Evolutionary conservation across 2,113 vertebrate genomes (phyloP), one percentile per base, ranked within the genome.

Genomic region (Peromyscus polionotus): DNA sequence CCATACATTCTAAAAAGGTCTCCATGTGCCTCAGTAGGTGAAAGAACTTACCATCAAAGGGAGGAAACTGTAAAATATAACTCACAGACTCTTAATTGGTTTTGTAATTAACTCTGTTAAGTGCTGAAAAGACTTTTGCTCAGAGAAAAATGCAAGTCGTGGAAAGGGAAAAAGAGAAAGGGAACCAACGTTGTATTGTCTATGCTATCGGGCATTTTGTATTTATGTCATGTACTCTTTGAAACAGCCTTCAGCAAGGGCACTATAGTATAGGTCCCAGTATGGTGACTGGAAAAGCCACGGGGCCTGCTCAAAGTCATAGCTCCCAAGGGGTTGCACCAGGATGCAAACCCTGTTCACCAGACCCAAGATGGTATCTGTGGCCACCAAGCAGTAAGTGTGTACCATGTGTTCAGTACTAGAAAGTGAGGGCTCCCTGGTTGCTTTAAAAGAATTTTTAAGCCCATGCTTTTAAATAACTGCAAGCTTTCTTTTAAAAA

Each of bases 91-190:
- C 80, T 92, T 91, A 68, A 76, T 93, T 76, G 94, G 75, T 88
- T 84, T 85, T 87, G 31, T 61, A 96, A 95, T 93, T 89, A 92
- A 91, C 91, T 94, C 59, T 93, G 61, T 57, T 68, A 92, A 95
- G 61, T 83, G 57, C 83, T 70, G 39, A 87, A 54, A 68, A 93
- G 87, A 87, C 54, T 93, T 97, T 89, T 77, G 31, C 83, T 91
- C 73, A 93, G 86, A 91, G 51, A 61, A 89, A 89, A 88, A 63
- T 86, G 12, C 28, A 61, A 76, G 77, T 85, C 87, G 61, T 89
- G 61, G 54, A 4, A 88, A 90, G 48, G 94, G 67, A 91, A 91
- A 42, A 77, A 61, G 36, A 96, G 67, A 93, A 93, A 48, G 86
- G 51, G 96, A 94, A 80, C 8, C 24, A 81, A 94, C 54, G 42